Percentiles rank a stretch among this genome's conserved stretches.
These are phyloP conservation scores for Bombus difficillimus DNA, from an alignment of 1,140 invertebrate species.

Conservation along the genomic window DNA sequence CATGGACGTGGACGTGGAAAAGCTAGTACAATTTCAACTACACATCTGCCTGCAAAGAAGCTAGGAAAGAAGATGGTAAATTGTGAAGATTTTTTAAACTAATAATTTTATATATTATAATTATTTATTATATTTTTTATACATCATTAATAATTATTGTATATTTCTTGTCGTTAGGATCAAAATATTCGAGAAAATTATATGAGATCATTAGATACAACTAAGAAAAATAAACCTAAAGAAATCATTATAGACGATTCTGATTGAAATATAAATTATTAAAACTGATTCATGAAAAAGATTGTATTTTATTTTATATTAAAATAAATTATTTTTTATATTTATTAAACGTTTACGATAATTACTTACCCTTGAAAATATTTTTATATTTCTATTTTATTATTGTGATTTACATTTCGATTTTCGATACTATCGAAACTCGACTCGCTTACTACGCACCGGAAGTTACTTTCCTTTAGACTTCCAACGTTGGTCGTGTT, in stretches of 20 bases:
- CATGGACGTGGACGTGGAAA: slow-evolving; percentile 11
- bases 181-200: not conserved
- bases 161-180: not conserved
- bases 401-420: slow-evolving; percentile 9
- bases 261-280: slow-evolving; percentile 23
- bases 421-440: slow-evolving; percentile 46
- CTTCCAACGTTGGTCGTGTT: slow-evolving; percentile 50
- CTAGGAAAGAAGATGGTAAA: slow-evolving; percentile 15
- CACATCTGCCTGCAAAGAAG: not conserved
- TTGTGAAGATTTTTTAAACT: not conserved
- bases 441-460: not conserved
- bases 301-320: not conserved
- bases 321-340: slow-evolving; percentile 31
- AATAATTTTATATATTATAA: not conserved
- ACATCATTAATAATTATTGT: not conserved
- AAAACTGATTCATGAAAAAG: not conserved
- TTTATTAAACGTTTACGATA: not conserved
- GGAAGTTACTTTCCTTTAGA: slow-evolving; percentile 42
- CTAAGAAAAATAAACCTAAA: too few species aligned
- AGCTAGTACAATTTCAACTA: not conserved
- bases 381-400: not conserved
- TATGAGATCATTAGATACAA: not conserved
- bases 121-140: not conserved
- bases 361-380: not conserved
- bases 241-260: slow-evolving; percentile 29